phyloP scores from a whole-genome alignment of 2,888 invertebrate species.

The Colostygia pectinataria region DNA sequence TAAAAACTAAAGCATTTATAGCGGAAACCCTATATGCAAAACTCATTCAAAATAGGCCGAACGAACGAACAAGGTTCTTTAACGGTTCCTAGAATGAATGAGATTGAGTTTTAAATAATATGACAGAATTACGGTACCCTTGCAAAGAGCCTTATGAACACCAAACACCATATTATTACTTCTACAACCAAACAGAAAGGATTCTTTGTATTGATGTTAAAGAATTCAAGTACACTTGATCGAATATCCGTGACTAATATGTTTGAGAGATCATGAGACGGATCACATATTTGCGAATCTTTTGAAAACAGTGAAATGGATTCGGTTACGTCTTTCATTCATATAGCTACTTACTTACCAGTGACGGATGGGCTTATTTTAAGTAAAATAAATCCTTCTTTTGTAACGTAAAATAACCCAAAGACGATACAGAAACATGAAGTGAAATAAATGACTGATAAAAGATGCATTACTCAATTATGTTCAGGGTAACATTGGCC shows the following conservation, averaged over 20 bases:
- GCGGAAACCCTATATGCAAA: no score
- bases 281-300: slow-evolving; percentile 40
- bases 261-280: slow-evolving; percentile 33
- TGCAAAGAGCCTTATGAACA: slow-evolving; percentile 27
- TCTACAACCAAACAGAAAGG: slow-evolving; percentile 22
- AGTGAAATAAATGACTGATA: neutral
- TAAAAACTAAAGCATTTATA: no score
- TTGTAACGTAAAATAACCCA: slow-evolving; percentile 5
- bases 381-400: slow-evolving; percentile 7
- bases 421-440: neutral
- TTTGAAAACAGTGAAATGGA: slow-evolving; percentile 33
- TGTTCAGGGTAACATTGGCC: no score
- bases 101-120: slow-evolving; percentile 29
- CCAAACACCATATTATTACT: slow-evolving; percentile 11
- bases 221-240: slow-evolving; percentile 44
- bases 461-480: no score
- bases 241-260: slow-evolving; percentile 43
- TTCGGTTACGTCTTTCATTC: slow-evolving; percentile 28
- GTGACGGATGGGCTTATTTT: slow-evolving; percentile 19
- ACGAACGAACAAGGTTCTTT: slow-evolving; percentile 18
- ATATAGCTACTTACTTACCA: slow-evolving; percentile 17
- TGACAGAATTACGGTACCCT: slow-evolving; percentile 44
- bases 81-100: slow-evolving; percentile 22
- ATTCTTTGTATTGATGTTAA: slow-evolving; percentile 31
- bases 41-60: neutral